Percentiles rank a stretch among this genome's conserved stretches.
Evolutionary conservation across 2,888 invertebrate genomes (phyloP).

Genomic region (Chrysolina haemoptera): DNA sequence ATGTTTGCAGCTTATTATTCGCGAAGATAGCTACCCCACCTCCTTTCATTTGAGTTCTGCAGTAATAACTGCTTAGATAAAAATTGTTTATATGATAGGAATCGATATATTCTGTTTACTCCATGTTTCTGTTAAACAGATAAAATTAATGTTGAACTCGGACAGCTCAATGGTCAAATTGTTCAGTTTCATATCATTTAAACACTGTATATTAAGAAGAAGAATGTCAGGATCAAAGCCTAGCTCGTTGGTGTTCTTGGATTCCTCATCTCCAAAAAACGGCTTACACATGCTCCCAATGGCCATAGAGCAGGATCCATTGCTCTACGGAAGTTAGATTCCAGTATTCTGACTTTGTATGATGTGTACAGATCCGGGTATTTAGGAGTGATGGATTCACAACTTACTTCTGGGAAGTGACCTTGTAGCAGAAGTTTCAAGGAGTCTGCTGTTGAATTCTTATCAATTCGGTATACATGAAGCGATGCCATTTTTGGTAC

Average conservation of each 20-base stretch:
- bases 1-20: constrained; percentile 6
- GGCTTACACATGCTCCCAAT: constrained; percentile 15
- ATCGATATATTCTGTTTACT: constrained; percentile 17
- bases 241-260: not conserved
- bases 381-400: constrained; percentile 15
- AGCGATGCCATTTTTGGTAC: constrained; percentile 10
- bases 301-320: constrained; percentile 3
- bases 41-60: constrained; percentile 20
- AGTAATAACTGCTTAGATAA: constrained; percentile 20
- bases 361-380: constrained; percentile 3
- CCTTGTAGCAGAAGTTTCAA: not conserved
- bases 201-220: constrained; percentile 11
- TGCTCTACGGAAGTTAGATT: constrained; percentile 8
- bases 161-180: constrained; percentile 8
- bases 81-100: constrained; percentile 7
- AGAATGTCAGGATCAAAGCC: constrained; percentile 13
- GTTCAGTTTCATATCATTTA: constrained; percentile 11
- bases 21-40: constrained; percentile 22
- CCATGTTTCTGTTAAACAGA: constrained; percentile 19
- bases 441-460: not conserved
- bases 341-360: constrained; percentile 15
- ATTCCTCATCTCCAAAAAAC: constrained; percentile 26
- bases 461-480: constrained; percentile 20
- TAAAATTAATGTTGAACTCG: constrained; percentile 15
- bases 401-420: constrained; percentile 18